Conservation (phyloP, 2,113 vertebrate species). For the Carollia perspicillata region DNA sequence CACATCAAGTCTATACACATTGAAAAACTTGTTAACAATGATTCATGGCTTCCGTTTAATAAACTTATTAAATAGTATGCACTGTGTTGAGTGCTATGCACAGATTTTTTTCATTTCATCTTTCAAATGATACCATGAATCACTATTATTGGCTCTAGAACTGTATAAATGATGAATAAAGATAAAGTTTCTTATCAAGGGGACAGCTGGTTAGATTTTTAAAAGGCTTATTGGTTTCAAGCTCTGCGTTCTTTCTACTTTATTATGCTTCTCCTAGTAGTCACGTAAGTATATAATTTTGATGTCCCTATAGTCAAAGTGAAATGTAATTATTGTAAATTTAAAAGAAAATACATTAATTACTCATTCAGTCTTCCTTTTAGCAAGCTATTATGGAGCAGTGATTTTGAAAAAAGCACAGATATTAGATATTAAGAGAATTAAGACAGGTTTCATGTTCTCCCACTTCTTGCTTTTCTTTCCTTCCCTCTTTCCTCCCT, state of each 20-base stretch:
- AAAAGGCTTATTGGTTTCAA: neutral
- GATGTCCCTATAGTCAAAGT: neutral
- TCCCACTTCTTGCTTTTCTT: neutral
- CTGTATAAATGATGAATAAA: neutral
- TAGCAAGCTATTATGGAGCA: slow-evolving; percentile 9
- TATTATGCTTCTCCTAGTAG: neutral
- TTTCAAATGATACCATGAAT: neutral
- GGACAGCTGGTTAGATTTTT: neutral
- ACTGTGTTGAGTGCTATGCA: fast-evolving
- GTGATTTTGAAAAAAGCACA: neutral
- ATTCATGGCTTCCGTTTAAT: neutral
- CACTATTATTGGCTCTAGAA: neutral
- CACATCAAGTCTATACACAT: neutral
- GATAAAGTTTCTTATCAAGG: neutral
- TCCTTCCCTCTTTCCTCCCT: neutral
- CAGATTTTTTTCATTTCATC: neutral
- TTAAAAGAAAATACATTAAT: slow-evolving; percentile 6
- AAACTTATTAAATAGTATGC: neutral
- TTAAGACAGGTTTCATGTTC: neutral
- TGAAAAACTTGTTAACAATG: neutral
- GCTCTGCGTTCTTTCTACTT: neutral
- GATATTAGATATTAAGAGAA: neutral
- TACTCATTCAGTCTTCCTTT: neutral
- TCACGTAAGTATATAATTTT: neutral
- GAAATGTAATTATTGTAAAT: slow-evolving; percentile 1